Evolutionary conservation across 2,888 invertebrate species (phyloP).

Genomic region (Molorchus minor): DNA sequence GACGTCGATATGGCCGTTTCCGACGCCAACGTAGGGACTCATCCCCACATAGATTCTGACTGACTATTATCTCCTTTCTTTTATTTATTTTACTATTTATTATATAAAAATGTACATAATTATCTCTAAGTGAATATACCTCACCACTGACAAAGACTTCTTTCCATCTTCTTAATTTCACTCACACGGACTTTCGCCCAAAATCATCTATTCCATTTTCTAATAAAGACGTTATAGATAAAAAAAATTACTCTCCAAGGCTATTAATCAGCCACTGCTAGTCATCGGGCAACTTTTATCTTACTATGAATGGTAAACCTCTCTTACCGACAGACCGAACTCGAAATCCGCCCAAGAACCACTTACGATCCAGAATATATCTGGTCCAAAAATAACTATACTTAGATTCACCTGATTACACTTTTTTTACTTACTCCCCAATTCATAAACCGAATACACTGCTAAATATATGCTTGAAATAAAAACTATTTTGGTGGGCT

Average conservation of each 20-base stretch:
- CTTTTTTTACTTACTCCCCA: too few relatives aligned
- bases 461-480: too few relatives aligned
- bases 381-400: too few relatives aligned
- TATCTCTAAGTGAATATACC: constrained; percentile 58
- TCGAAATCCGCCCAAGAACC: too few relatives aligned
- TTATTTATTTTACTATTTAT: constrained; percentile 64
- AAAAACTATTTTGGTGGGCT: too few relatives aligned
- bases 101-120: constrained; percentile 61
- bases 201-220: constrained; percentile 17
- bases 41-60: constrained; percentile 54
- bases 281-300: constrained; percentile 1
- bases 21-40: constrained; percentile 41
- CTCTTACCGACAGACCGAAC: too few relatives aligned
- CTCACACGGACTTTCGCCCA: constrained; percentile 19
- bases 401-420: too few relatives aligned
- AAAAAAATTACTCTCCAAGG: neutral
- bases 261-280: neutral
- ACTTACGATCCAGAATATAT: too few relatives aligned
- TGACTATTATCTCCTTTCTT: constrained; percentile 54
- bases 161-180: constrained; percentile 22
- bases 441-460: too few relatives aligned
- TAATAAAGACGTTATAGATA: constrained; percentile 21
- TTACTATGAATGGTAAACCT: neutral
- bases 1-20: constrained; percentile 50
- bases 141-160: constrained; percentile 47